phyloP scores from a whole-genome alignment of 2,797 vertebrate species.

The Pseudotriccus pelzelni region DNA sequence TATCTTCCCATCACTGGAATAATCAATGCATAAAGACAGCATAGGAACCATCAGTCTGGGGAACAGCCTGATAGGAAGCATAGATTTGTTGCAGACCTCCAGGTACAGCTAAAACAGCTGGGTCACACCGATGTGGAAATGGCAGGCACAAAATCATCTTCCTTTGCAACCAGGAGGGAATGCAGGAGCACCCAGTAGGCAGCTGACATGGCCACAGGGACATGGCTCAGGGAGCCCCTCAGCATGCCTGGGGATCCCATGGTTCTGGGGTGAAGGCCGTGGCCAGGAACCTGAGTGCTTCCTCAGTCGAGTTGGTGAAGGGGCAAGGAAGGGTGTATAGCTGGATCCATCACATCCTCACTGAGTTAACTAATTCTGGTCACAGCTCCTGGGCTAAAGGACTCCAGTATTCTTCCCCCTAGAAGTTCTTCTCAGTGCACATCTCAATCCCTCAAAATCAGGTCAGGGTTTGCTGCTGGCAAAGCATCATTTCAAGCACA shows the following conservation, averaged over 20 bases:
- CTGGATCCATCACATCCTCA: background rate
- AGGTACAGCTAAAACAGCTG: background rate
- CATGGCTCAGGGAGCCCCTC: background rate
- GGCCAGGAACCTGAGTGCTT: background rate
- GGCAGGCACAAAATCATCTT: background rate
- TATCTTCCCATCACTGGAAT: background rate
- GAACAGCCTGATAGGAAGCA: background rate
- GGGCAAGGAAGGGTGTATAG: background rate
- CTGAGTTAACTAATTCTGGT: background rate
- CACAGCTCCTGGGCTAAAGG: background rate
- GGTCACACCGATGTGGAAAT: background rate
- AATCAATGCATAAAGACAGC: background rate
- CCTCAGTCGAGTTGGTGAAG: background rate
- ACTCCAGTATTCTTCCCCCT: background rate
- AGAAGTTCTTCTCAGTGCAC: background rate
- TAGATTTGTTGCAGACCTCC: background rate
- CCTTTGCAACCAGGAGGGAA: background rate
- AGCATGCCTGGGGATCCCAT: background rate
- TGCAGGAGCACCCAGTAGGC: background rate
- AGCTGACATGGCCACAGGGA: background rate
- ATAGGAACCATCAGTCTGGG: background rate
- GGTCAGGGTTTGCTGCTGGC: background rate
- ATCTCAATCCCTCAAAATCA: background rate
- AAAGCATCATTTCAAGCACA: background rate
- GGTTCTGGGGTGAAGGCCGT: background rate